These are phyloP conservation scores for Rhizomys pruinosus DNA, from an alignment of 2,113 vertebrate genomes.

Conservation along the genomic window DNA sequence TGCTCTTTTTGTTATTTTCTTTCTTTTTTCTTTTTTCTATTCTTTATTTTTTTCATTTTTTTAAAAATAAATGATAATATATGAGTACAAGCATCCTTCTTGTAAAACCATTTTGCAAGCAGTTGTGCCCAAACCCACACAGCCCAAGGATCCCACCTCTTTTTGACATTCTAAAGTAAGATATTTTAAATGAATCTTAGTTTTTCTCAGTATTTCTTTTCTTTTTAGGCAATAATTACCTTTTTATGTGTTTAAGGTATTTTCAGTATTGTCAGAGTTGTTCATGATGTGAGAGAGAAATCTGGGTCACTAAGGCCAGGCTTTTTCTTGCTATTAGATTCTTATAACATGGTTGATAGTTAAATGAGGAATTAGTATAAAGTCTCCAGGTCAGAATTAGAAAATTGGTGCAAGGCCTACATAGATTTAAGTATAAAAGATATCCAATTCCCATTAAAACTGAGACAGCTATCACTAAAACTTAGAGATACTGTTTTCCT, in stretches of 20 bases:
- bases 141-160: no score
- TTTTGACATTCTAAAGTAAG: no score
- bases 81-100: no score
- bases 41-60: no score
- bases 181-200: constrained; percentile 32
- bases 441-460: no score
- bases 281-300: constrained; percentile 54
- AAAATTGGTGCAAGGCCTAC: constrained; percentile 3
- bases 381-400: not conserved
- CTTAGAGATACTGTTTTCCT: constrained; percentile 43
- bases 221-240: constrained; percentile 23
- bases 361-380: not conserved
- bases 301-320: not conserved
- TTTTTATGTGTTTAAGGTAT: constrained; percentile 47
- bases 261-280: constrained; percentile 52
- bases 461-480: not conserved
- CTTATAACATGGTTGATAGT: not conserved
- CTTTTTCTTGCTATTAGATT: not conserved
- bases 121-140: no score
- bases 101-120: no score
- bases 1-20: not conserved
- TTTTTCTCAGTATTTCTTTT: constrained; percentile 50
- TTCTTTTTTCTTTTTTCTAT: no score
- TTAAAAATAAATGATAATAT: no score
- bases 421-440: constrained; percentile 19